phyloP scores from a whole-genome alignment of 2,797 vertebrate genomes.

The Bryconaethiops microstoma region DNA sequence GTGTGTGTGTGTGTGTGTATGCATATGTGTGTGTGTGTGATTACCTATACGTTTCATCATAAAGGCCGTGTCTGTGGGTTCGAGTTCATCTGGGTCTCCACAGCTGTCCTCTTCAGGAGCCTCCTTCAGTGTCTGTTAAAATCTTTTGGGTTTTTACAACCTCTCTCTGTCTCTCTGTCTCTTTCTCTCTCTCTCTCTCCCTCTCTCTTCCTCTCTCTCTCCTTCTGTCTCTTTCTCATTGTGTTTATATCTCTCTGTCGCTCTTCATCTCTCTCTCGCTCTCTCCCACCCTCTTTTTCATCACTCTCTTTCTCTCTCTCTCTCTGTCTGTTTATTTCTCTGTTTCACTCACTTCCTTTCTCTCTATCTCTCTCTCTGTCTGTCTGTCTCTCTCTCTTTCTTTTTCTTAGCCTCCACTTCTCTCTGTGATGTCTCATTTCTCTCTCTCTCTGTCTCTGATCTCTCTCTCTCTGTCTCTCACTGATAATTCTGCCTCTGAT shows the following conservation, averaged over 20 bases:
- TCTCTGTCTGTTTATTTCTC: not conserved
- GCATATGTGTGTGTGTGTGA: constrained; percentile 20
- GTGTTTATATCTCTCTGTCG: too few relatives aligned
- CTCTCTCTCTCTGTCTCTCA: not conserved
- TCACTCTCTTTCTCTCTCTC: not conserved
- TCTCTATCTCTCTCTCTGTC: not conserved
- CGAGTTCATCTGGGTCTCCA: not conserved
- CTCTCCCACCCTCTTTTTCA: not conserved
- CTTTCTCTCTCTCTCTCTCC: too few relatives aligned
- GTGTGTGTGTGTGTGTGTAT: too few relatives aligned
- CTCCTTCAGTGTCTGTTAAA: not conserved
- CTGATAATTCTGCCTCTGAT: constrained; percentile 7
- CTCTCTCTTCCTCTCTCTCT: too few relatives aligned
- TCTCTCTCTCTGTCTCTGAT: not conserved
- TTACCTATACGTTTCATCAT: constrained; percentile 9
- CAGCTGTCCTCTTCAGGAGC: not conserved
- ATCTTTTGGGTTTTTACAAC: not conserved
- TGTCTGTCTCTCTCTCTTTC: not conserved
- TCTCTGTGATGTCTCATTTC: not conserved
- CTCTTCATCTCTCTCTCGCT: not conserved
- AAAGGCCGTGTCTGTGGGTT: not conserved
- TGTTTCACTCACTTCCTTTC: not conserved
- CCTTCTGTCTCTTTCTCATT: too few relatives aligned
- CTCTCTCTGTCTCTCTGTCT: too few relatives aligned
- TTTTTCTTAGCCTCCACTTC: too few relatives aligned